Evolutionary conservation across 2,113 vertebrate genomes (phyloP).

Genomic region (Solenodon paradoxus): DNA sequence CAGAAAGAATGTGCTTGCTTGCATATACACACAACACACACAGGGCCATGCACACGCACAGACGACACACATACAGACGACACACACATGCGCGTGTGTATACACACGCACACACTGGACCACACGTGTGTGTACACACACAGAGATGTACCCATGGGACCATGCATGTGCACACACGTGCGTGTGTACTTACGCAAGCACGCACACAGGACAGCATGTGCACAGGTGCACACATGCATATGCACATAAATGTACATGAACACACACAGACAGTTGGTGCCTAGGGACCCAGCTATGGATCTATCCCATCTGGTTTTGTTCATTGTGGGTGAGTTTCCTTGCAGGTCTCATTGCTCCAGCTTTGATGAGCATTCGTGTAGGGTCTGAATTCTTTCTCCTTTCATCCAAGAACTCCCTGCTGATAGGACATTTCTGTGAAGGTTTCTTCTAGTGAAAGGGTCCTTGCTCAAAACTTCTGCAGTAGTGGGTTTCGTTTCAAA

Average conservation of each 20-base stretch:
- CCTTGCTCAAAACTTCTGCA: not conserved
- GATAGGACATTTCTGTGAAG: not conserved
- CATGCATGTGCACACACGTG: too few relatives aligned
- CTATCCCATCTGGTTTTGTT: not conserved
- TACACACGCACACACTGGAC: not conserved
- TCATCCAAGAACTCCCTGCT: not conserved
- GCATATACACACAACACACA: not conserved
- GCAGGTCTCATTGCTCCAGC: not conserved
- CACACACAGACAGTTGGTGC: not conserved
- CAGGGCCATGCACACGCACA: too few relatives aligned
- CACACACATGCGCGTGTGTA: not conserved
- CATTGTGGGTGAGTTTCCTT: not conserved
- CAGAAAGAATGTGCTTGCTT: not conserved
- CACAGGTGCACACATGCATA: not conserved
- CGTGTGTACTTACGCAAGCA: not conserved
- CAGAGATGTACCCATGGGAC: too few relatives aligned
- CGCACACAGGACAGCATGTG: too few relatives aligned
- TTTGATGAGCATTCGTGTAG: not conserved
- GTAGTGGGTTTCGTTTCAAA: slow-evolving; percentile 3
- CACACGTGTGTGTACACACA: not conserved
- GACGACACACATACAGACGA: not conserved
- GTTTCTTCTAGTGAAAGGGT: slow-evolving; percentile 18
- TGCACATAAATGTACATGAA: not conserved
- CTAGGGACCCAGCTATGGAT: not conserved
- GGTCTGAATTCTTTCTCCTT: not conserved